A percentile compares a stretch with the other conserved stretches of the same genome.
Conservation (phyloP, 2,113 vertebrate species). For the Siniperca knerii region DNA sequence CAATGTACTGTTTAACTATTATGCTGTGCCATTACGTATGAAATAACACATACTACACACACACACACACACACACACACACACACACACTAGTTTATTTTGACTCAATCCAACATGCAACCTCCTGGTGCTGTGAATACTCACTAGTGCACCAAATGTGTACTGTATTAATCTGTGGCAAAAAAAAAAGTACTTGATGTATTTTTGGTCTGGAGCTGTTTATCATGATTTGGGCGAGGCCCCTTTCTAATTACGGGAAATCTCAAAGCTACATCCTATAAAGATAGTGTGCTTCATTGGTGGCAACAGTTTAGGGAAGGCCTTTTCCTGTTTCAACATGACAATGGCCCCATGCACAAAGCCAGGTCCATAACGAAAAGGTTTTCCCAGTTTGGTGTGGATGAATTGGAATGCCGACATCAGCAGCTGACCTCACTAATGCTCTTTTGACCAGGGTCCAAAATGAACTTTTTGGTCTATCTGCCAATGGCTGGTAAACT, state of each 20-base stretch:
- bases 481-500: too few species aligned
- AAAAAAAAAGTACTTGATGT: neutral
- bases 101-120: neutral
- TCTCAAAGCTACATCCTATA: neutral
- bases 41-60: constrained; percentile 3
- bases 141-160: too few species aligned
- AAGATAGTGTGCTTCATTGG: neutral
- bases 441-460: neutral
- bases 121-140: neutral
- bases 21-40: neutral
- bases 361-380: too few species aligned
- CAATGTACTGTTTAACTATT: neutral
- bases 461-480: neutral
- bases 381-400: neutral
- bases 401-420: neutral
- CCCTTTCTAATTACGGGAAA: neutral
- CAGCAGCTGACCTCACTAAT: neutral
- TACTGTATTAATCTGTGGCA: neutral
- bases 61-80: neutral
- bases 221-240: neutral
- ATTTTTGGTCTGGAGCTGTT: neutral
- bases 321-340: neutral
- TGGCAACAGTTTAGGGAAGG: neutral
- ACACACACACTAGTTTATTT: neutral
- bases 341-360: neutral